A percentile compares a stretch with the other conserved stretches of the same genome.
phyloP scores from a whole-genome alignment of 1,140 invertebrate genomes.

The Dendroctonus valens region DNA sequence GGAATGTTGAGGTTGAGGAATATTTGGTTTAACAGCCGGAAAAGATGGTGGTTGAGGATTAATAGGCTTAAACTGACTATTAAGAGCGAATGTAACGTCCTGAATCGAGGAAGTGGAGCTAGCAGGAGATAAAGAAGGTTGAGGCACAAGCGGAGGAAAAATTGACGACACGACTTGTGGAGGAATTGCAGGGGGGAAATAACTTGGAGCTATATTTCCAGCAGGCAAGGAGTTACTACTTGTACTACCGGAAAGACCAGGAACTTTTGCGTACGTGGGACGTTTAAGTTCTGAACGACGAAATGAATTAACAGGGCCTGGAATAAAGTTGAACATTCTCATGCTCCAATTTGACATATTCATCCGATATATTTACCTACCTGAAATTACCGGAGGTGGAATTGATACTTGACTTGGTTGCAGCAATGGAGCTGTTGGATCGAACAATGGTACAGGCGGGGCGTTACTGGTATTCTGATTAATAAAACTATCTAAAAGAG shows the following conservation, averaged over 20 bases:
- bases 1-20: slow-evolving; percentile 27
- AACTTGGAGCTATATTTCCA: too few species aligned
- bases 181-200: slow-evolving; percentile 5
- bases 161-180: not conserved
- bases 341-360: not conserved
- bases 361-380: not conserved
- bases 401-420: not conserved
- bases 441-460: slow-evolving; percentile 33
- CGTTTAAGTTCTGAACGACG: slow-evolving; percentile 45
- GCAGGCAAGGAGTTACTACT: slow-evolving; percentile 8
- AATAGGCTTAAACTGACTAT: slow-evolving; percentile 38
- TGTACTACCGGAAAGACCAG: slow-evolving; percentile 39
- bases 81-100: slow-evolving; percentile 21
- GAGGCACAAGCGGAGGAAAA: slow-evolving; percentile 14
- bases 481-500: slow-evolving; percentile 29
- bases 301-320: slow-evolving; percentile 39
- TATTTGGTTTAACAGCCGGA: slow-evolving; percentile 19
- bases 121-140: slow-evolving; percentile 33
- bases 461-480: slow-evolving; percentile 17
- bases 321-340: slow-evolving; percentile 1
- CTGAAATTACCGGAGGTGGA: not conserved
- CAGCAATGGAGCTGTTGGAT: slow-evolving; percentile 8
- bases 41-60: slow-evolving; percentile 33
- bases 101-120: slow-evolving; percentile 34
- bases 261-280: slow-evolving; percentile 49